Evolutionary conservation across 2,113 vertebrate species (phyloP), one percentile per base, ranked within the genome.

Genomic region (Myotis lucifugus): DNA sequence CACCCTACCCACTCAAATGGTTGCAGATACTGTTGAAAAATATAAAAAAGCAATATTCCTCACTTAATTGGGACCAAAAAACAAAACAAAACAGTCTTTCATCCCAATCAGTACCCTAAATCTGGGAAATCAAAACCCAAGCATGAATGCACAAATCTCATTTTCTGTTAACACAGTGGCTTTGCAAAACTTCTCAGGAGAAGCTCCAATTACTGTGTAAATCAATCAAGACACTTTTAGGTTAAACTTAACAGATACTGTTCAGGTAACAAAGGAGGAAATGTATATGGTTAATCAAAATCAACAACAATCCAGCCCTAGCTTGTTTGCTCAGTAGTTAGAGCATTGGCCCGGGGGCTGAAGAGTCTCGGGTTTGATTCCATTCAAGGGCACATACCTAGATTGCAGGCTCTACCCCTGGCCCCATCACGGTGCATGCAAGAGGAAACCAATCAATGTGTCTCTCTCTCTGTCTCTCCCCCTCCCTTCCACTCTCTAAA

Each of bases 1-100:
- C 4, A 83, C 46, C 12, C 61, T 25, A n/a, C 82, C 67, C 56
- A 93, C 34, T 88, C 52, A 95, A 32, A 69, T 79, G 1, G 61
- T 76, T 34, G 27, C 40, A 95, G 42, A 70, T 19, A 8, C 21
- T 88, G 17, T 79, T 85, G 56, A 94, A 46, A 96, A 93, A 97
- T 72, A 85, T 14, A 93, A n/a, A 84, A 87, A 83, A 92, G 27
- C 10, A 88, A 23, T 50, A 79, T 37, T 90, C 8, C 5, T 94
- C 37, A 85, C 17, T 74, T 92, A 94, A 67, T 46, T n/a, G 90
- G 25, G 15, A 94, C 23, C 10, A 90, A 72, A 94, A 84, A 59
- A 34, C 4, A 70, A 73, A 90, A 56, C 19, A 56, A 56, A 56
- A 56, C 52, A 82, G 8, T 54, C 19, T 93, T 89, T 88, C 25